Evolutionary conservation across 2,113 vertebrate genomes (phyloP), one percentile per base, ranked within the genome.

Genomic region (human (Homo sapiens)): DNA sequence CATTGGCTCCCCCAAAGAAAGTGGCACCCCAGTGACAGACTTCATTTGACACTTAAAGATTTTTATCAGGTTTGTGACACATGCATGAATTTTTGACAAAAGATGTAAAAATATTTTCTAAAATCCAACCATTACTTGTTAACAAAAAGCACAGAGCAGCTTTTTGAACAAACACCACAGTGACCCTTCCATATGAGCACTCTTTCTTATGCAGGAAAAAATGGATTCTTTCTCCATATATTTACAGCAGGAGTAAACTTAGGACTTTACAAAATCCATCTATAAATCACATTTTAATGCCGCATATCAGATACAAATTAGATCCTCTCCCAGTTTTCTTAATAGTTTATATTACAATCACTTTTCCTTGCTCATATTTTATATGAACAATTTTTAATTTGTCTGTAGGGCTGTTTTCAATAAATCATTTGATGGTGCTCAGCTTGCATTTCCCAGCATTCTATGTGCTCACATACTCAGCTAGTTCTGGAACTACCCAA

Each of bases 201-300:
- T 52, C 20, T 1, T 72, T 75, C 61, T 43, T 48, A 45, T 52
- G 38, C 14, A 80, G 23, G 27, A 32, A 12, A 84, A 93, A 90
- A 50, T 95, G 78, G 92, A 80, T 93, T 85, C 66, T 66, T 96
- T 95, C 52, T 96, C 73, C 78, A 8, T 86, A 9, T 81, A 87
- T 93, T 97, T 95, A 90, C 4, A 59, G 45, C 72, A 85, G 30
- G 45, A 81, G 25, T 90, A 93, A 96, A 90, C 45, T 38, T 12
- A 22, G 25, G 18, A 25, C 55, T 79, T 94, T 94, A 82, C 8
- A 52, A 92, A 93, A 90, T 79, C 80, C 50, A 96, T 81, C 87
- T 87, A 96, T 96, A 95, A 93, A 81, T 97, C 55, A 96, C 1
- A 43, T 87, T 93, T 95, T 94, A 96, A 93, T 95, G 64, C n/a